Base-by-base conservation (phyloP, 2,888 invertebrate species). In the Anoplius nigerrimus region DNA sequence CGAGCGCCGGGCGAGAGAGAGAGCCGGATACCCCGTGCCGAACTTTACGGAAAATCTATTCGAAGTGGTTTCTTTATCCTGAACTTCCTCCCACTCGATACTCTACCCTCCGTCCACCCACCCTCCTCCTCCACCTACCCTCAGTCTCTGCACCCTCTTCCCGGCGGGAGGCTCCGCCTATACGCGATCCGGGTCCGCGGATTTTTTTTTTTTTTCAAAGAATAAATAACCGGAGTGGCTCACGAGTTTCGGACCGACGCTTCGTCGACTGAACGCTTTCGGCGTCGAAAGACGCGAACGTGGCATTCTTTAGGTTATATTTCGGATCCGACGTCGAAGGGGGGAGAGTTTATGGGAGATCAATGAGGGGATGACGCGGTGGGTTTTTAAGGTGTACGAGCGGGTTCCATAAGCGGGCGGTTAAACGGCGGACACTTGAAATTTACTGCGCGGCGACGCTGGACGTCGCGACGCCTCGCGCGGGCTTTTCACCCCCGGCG, bases 371-470 rank as follows among this genome's bases (percentile, higher is more conserved):
- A 20, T 53, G 62, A 16, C 53, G 34, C 45, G 55, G n/a, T n/a
- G n/a, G n/a, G n/a, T n/a, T 48, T 76, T 71, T 69, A 69, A 74
- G 55, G 69, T 59, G 55, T 68, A 66, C 48, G 67, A 66, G 66
- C 69, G 55, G 58, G 65, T 68, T 63, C 61, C 53, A 63, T 60
- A 69, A 73, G 48, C 51, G 60, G 27, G 45, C 20, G 62, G 62
- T 65, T 62, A 72, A 69, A 64, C 18, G 53, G 57, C 67, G 54
- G 63, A 72, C 71, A 69, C 71, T 71, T 61, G 68, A 72, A 76
- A 74, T 76, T 74, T 78, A 76, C 75, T 62, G 54, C 66, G 63
- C 63, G 53, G 53, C 58, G 34, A 6, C 27, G 52, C 70, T 63
- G 53, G 66, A 65, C 66, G 62, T 69, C 59, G 63, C 60, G 71